Evolutionary conservation across 2,113 vertebrate species (phyloP).

Genomic region (Ellobius talpinus): DNA sequence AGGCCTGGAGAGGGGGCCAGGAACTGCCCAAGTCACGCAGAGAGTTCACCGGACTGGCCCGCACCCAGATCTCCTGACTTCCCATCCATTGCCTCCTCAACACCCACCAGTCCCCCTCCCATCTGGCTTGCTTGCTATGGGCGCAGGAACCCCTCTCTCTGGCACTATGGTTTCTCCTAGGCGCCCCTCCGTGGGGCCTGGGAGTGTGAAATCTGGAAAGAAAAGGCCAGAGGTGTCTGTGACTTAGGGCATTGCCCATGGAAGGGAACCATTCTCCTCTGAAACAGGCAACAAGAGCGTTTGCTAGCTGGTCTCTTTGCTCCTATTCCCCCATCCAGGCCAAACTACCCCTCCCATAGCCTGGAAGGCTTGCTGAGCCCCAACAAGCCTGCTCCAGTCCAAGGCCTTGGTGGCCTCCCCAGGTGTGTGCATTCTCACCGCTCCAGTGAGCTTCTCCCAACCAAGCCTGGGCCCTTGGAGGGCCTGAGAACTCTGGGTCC

Average conservation of each 20-base stretch:
- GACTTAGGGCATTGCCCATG: conserved; percentile 41
- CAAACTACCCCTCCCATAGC: background rate
- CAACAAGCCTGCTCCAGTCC: conserved; percentile 12
- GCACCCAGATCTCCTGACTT: conserved; percentile 73
- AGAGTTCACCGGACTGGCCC: conserved; percentile 70
- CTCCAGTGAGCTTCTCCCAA: background rate
- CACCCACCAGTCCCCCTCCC: background rate
- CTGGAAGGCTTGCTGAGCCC: background rate
- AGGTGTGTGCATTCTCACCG: background rate
- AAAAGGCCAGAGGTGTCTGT: conserved; percentile 63
- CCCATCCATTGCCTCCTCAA: conserved; percentile 61
- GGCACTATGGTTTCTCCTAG: background rate
- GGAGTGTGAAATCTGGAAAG: conserved; percentile 65
- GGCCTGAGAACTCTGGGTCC: conserved; percentile 2
- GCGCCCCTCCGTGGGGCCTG: conserved; percentile 39
- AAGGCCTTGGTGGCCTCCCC: background rate
- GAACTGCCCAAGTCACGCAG: conserved; percentile 57
- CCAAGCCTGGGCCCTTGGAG: background rate
- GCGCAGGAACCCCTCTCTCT: conserved; percentile 34
- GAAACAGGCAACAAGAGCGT: conserved; percentile 48
- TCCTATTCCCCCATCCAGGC: background rate
- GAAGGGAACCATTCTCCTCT: conserved; percentile 55
- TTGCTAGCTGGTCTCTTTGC: conserved; percentile 41
- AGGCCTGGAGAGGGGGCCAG: conserved; percentile 65
- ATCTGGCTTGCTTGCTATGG: conserved; percentile 38